Base-by-base conservation (phyloP, 92 coral and sea anemone species). In the Diadumene lineata region DNA sequence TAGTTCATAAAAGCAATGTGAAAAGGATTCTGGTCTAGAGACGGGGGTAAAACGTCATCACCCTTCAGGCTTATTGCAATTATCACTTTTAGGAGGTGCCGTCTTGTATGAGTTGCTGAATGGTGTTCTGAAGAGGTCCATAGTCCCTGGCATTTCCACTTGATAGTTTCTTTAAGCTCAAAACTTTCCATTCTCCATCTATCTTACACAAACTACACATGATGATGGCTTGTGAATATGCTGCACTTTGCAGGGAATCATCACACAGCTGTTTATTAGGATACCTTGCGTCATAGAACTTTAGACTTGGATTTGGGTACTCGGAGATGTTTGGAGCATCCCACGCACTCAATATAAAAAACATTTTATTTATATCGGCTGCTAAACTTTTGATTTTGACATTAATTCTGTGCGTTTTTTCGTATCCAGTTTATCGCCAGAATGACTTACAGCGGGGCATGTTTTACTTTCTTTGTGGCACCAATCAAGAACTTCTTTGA, bases 291-390 rank as follows among this genome's bases (percentile, higher is more conserved):
- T 94, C 89, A 50, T 66, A 94, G 67, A 92, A 94, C 0, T 69
- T 84, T 21, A 94, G 83, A 44, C 94, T 86, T 69, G 98, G 98
- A 32, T 92, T 86, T 16, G 82, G 89, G 58, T 81, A 94, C 33
- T 84, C 81, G 33, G 98, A 94, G 56, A 94, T 91, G 61, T 91
- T 94, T 48, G 94, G 92, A 11, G 94, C 88, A 56, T 44, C 33
- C 85, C 84, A 94, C 10, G 98, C 98, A 77, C 98, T 94, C 43
- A 94, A 43, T 25, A 92, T 91, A 72, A 94, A 94, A 79, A 94
- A 92, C 51, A 94, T 70, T 66, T 89, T 94, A 81, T 94, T 76
- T 2, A 94, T 66, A 17, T 80, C 68, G 10, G 79, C 29, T 32
- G 87, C 81, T 33, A 94, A 65, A 48, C 85, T 77, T 78, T 88